A percentile compares a stretch with the other conserved stretches of the same genome.
phyloP scores from a whole-genome alignment of 2,888 invertebrate species.

The Apotomis betuletana region DNA sequence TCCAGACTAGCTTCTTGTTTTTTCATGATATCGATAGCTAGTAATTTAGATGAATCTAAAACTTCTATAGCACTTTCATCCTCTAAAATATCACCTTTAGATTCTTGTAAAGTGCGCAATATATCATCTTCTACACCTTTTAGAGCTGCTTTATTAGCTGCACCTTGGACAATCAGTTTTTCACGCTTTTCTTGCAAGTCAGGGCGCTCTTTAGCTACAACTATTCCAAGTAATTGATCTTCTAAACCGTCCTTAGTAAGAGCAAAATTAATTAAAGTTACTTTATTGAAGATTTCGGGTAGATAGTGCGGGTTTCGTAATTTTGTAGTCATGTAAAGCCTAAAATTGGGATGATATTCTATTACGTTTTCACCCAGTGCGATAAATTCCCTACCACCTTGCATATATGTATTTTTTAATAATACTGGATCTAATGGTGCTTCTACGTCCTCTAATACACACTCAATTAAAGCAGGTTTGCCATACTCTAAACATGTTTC shows the following conservation, averaged over 20 bases:
- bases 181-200: conserved; percentile 92
- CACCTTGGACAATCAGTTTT: conserved; percentile 89
- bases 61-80: conserved; percentile 95
- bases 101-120: conserved; percentile 90
- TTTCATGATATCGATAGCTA: conserved; percentile 91
- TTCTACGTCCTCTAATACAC: conserved; percentile 90
- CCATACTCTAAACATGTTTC: conserved; percentile 90
- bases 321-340: conserved; percentile 92
- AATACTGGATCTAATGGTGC: conserved; percentile 91
- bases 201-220: conserved; percentile 92
- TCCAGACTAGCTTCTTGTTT: conserved; percentile 91
- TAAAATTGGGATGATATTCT: conserved; percentile 89
- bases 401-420: conserved; percentile 88
- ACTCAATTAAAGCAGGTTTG: conserved; percentile 90
- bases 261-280: conserved; percentile 92
- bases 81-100: conserved; percentile 94
- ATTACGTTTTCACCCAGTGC: conserved; percentile 90
- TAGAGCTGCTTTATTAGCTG: conserved; percentile 90
- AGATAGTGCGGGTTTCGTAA: conserved; percentile 93
- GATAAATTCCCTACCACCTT: conserved; percentile 89
- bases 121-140: conserved; percentile 95
- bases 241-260: conserved; percentile 92
- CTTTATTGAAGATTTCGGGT: conserved; percentile 92
- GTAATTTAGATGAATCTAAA: conserved; percentile 91
- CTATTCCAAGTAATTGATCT: conserved; percentile 92